Conservation (phyloP, 2,113 vertebrate genomes). For the Poeciliopsis retropinna region DNA sequence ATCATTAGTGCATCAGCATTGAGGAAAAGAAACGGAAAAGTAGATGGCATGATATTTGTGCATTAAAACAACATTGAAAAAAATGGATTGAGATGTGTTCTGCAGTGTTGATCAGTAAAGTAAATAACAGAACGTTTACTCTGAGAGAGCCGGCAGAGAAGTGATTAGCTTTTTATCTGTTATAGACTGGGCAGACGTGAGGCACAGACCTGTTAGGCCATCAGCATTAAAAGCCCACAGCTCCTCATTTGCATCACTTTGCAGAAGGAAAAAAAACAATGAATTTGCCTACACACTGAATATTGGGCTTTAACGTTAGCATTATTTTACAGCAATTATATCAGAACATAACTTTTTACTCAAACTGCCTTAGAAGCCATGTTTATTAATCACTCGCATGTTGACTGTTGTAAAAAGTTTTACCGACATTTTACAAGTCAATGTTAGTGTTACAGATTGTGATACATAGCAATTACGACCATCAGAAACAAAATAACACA, state of each 20-base stretch:
- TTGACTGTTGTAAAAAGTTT: background rate
- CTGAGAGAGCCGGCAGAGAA: constrained; percentile 13
- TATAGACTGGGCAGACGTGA: constrained; percentile 25
- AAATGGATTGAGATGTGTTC: constrained; percentile 5
- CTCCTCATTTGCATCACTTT: constrained; percentile 45
- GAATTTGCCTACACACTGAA: constrained; percentile 2
- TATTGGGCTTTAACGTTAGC: constrained; percentile 11
- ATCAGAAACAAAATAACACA: background rate
- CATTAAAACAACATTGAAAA: background rate
- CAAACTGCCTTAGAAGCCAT: background rate
- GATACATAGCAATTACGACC: background rate
- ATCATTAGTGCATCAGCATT: background rate
- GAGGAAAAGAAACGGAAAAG: background rate
- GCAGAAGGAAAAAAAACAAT: constrained; percentile 1
- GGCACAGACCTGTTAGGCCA: constrained; percentile 21
- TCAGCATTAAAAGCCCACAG: constrained; percentile 29
- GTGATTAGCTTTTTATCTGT: constrained; percentile 30
- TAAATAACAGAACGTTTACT: constrained; percentile 24
- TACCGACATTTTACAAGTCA: background rate
- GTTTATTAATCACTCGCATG: background rate
- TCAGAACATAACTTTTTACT: background rate
- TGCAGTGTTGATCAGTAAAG: constrained; percentile 3
- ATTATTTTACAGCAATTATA: constrained; percentile 11
- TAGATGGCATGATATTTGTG: background rate
- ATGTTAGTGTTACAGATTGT: background rate